phyloP scores from a whole-genome alignment of 92 coral and sea anemone species.

The Isaurus tuberculatus region DNA sequence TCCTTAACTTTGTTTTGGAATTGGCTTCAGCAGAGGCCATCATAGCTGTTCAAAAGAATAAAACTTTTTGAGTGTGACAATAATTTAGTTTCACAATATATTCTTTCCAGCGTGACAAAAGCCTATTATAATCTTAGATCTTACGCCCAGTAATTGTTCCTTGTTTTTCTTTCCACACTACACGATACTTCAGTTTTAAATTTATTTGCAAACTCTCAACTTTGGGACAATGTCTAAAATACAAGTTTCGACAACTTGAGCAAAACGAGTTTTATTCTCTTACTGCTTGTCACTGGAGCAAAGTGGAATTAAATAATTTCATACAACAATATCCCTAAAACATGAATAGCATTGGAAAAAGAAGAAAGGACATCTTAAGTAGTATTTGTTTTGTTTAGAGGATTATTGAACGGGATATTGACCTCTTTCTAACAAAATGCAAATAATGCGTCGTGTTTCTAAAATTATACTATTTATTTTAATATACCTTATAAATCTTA shows the following conservation, averaged over 20 bases:
- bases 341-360: not conserved
- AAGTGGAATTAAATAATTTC: not conserved
- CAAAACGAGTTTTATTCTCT: not conserved
- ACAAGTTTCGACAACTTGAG: constrained; percentile 16
- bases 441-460: not conserved
- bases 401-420: not conserved
- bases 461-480: not conserved
- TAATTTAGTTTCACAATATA: constrained; percentile 4
- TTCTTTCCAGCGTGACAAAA: constrained; percentile 41
- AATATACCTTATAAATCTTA: not conserved
- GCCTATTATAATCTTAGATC: not conserved
- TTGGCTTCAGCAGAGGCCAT: constrained; percentile 35
- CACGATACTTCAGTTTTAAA: constrained; percentile 19
- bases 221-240: not conserved
- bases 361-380: not conserved
- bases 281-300: not conserved
- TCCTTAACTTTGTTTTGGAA: not conserved
- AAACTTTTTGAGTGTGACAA: constrained; percentile 7
- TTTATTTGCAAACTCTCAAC: constrained; percentile 14
- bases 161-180: not conserved
- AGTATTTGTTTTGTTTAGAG: too few relatives aligned
- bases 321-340: not conserved
- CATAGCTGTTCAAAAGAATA: constrained; percentile 15
- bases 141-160: constrained; percentile 9
- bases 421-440: not conserved